Conservation (phyloP, 2,888 invertebrate genomes). For the Hyppa rectilinea region DNA sequence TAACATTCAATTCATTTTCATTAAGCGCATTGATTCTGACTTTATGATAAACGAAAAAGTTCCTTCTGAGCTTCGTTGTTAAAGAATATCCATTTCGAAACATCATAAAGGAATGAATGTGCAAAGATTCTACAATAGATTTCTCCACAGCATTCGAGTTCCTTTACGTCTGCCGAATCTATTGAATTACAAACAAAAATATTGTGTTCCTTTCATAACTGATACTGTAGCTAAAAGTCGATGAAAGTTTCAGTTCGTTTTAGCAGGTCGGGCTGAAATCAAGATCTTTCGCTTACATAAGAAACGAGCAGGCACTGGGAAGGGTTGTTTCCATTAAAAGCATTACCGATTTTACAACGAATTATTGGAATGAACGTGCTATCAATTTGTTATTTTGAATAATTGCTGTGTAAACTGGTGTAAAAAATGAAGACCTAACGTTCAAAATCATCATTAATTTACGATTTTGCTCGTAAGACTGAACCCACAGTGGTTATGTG, state of each 20-base stretch:
- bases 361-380: conserved; percentile 10
- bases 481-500: no score
- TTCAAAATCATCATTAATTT: neutral
- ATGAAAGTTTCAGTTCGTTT: conserved; percentile 39
- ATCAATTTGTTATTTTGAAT: conserved; percentile 7
- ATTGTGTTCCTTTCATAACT: conserved; percentile 52
- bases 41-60: conserved; percentile 18
- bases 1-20: conserved; percentile 36
- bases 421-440: neutral
- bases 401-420: neutral
- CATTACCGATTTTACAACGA: conserved; percentile 9
- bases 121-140: conserved; percentile 27
- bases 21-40: conserved; percentile 19
- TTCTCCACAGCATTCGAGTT: conserved; percentile 20
- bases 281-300: conserved; percentile 50
- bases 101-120: conserved; percentile 27
- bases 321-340: conserved; percentile 29
- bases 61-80: conserved; percentile 1
- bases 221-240: conserved; percentile 39
- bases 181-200: conserved; percentile 40
- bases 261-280: conserved; percentile 39
- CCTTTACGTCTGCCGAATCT: conserved; percentile 31
- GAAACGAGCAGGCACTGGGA: conserved; percentile 22
- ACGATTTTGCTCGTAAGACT: neutral
- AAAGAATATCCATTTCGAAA: conserved; percentile 12